Base-by-base conservation (phyloP, 2,113 vertebrate species). In the Plestiodon gilberti region DNA sequence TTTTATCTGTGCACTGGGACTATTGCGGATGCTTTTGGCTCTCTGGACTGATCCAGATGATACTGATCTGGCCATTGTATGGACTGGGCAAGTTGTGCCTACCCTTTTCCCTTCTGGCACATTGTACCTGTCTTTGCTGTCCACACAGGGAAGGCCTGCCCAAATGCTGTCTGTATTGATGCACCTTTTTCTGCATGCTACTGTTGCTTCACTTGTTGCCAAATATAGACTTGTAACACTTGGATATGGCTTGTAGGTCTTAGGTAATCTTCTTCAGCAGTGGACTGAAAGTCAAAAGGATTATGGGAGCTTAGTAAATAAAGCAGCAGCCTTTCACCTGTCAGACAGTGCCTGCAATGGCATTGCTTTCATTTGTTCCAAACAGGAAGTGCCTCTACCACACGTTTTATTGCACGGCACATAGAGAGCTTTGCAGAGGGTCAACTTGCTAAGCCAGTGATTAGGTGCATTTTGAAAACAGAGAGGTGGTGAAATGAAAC, bases 301-400 rank as follows among this genome's bases (percentile, higher is more conserved):
- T 94, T 93, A 95, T 59, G 85, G 70, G 77, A 89, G 83, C 77
- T 95, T 93, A 90, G 92, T 88, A 91, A 92, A 78, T 90, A 92
- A 94, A 91, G 91, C 85, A 92, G 23, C 64, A 92, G 80, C 83
- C 82, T 93, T 93, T 95, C 88, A 93, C 93, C 88, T 90, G 85
- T 67, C 83, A 92, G 84, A 78, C 8, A 82, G 88, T 84, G 78
- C 77, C 22, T 14, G 23, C 13, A 38, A 84, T 90, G 67, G 89
- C 88, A 84, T 82, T 78, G 71, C 62, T 86, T 90, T 85, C 64
- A 71, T 30, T 77, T 78, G 38, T 62, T 77, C 18, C 18, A 61
- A 43, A 43, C 3, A 14, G 55, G 20, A 77, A 48, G 28, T 14
- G 23, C 35, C 20, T 48, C 18, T 43, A 18, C 22, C 57, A 23